Base-by-base conservation (phyloP, 30 jellyfish, hydroid and myxozoan species). In the Nemopilema nomurai region DNA sequence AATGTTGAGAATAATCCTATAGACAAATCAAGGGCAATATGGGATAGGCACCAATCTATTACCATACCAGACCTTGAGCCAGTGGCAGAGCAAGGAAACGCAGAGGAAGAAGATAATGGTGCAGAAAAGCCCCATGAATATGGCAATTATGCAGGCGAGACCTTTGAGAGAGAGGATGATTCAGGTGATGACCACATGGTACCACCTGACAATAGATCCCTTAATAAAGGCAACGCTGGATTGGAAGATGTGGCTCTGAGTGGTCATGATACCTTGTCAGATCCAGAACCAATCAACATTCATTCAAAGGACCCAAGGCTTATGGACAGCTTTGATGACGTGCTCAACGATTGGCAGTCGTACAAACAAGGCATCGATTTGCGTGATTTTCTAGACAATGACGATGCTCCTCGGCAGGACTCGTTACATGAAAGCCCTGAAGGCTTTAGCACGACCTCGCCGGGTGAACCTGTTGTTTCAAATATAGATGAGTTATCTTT, bases 271-370 rank as follows among this genome's bases (percentile, higher is more conserved):
- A 41, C 57, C 13, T 41, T 41, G 13, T 41, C 57, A 3, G 57
- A 6, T 41, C 57, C 57, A 41, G 57, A 64, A 19, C 74, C 31
- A 21, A 64, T 20, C 8, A 4, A 25, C 6, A 20, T 18, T 19
- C 31, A 64, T 3, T 64, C 8, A 21, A 4, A 64, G 23, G 32
- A 24, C 32, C 29, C 66, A 0, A 51, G 70, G 51, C 71, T 32
- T 19, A 72, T 27, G 25, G 93, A 84, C 74, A 84, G 93, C 28
- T 84, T 84, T 66, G 93, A 84, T 53, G 93, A 84, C 49, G 87
- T 84, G 7, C 24, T 84, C 6, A 65, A 49, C 4, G 86, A 73
- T 31, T 74, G 82, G 82, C 30, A 50, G 66, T 72, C 67, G 41
- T 64, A 66, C 41, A 49, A 29, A 18, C 24, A 33, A 7, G n/a